phyloP scores from a whole-genome alignment of 1,140 invertebrate species.

The Gryon sp. region DNA sequence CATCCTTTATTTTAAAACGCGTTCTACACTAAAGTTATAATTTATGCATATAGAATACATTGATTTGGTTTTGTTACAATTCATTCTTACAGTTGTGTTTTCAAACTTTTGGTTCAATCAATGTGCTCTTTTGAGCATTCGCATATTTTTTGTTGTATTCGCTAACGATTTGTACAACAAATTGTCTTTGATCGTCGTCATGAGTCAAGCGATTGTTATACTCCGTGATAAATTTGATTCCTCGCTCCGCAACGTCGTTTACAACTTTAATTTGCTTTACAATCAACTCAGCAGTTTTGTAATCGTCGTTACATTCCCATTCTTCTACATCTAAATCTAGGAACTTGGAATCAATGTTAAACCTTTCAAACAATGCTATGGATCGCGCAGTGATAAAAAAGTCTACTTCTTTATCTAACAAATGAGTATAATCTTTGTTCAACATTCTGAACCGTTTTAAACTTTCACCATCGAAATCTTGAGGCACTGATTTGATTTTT shows the following conservation, averaged over 20 bases:
- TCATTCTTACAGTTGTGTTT: too few species aligned
- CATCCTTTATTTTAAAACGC: too few species aligned
- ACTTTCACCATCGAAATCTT: slow-evolving; percentile 43
- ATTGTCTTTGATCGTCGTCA: background rate
- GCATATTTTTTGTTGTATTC: slow-evolving; percentile 9
- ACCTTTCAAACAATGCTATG: slow-evolving; percentile 38
- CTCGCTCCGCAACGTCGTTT: slow-evolving; percentile 14
- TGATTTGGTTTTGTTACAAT: too few species aligned
- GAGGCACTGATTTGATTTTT: too few species aligned
- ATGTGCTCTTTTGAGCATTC: slow-evolving; percentile 7
- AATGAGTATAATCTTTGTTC: slow-evolving; percentile 1
- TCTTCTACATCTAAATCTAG: slow-evolving; percentile 17
- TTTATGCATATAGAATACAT: too few species aligned
- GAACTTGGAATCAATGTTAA: slow-evolving; percentile 34
- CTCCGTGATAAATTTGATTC: slow-evolving; percentile 6
- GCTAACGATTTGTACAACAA: slow-evolving; percentile 1
- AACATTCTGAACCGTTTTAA: slow-evolving; percentile 4
- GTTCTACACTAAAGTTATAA: too few species aligned
- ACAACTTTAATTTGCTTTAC: slow-evolving; percentile 13
- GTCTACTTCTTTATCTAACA: slow-evolving; percentile 24
- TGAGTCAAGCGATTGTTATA: too few species aligned
- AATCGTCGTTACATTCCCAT: slow-evolving; percentile 7
- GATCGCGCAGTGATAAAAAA: slow-evolving; percentile 27
- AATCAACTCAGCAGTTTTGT: slow-evolving; percentile 2
- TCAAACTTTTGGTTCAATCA: slow-evolving; percentile 7